Evolutionary conservation across 1,140 invertebrate genomes (phyloP).

Genomic region (Diabrotica virgifera): DNA sequence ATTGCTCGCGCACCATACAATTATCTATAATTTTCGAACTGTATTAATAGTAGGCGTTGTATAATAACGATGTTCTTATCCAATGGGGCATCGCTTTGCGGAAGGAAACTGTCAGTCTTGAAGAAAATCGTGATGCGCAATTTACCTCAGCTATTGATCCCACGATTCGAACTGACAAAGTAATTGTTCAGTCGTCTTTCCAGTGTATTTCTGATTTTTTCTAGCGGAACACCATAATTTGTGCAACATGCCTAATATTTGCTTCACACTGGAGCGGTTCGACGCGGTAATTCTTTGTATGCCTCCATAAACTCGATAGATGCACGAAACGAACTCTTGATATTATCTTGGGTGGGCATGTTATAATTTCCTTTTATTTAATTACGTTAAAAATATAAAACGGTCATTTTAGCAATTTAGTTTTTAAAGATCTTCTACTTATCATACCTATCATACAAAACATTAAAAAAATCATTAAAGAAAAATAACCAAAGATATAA

Average conservation of each 20-base stretch:
- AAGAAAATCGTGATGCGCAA: conserved; percentile 30
- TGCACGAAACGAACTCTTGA: too few species aligned
- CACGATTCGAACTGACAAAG: conserved; percentile 32
- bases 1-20: not conserved
- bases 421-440: too few species aligned
- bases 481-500: too few species aligned
- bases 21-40: not conserved
- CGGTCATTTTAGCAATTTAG: too few species aligned
- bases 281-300: conserved; percentile 13
- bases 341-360: too few species aligned
- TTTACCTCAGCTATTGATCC: conserved; percentile 33
- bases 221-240: conserved; percentile 44
- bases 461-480: too few species aligned
- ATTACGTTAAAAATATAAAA: too few species aligned
- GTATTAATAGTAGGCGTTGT: conserved; percentile 24
- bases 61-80: conserved; percentile 18
- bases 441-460: too few species aligned
- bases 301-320: too few species aligned
- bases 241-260: conserved; percentile 40
- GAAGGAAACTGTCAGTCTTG: conserved; percentile 32
- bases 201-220: conserved; percentile 37
- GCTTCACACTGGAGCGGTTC: conserved; percentile 38
- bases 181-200: conserved; percentile 35
- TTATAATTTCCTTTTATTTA: too few species aligned
- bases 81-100: conserved; percentile 22